Percentiles rank a stretch among this genome's conserved stretches.
phyloP scores from a whole-genome alignment of 2,888 invertebrate genomes.

The Cheilosia vulpina region DNA sequence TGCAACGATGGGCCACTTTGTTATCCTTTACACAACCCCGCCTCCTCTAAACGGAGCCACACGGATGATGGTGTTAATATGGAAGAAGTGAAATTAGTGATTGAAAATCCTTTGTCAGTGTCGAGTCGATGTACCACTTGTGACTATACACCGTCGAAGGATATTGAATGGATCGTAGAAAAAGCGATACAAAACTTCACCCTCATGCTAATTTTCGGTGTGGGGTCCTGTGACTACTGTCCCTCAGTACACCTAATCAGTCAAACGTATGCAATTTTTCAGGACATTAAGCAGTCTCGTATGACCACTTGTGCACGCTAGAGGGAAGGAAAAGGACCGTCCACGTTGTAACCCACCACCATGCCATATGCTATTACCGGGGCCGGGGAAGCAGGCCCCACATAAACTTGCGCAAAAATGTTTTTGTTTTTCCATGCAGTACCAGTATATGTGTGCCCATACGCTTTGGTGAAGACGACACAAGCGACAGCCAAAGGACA shows the following conservation, averaged over 20 bases:
- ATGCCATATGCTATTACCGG: conserved; percentile 72
- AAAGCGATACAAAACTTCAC: conserved; percentile 50
- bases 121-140: conserved; percentile 36
- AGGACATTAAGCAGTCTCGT: conserved; percentile 72
- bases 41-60: neutral
- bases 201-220: conserved; percentile 65
- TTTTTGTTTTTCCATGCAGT: conserved; percentile 41
- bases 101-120: conserved; percentile 56
- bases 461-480: conserved; percentile 19
- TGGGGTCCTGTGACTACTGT: conserved; percentile 11
- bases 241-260: conserved; percentile 51
- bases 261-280: conserved; percentile 74
- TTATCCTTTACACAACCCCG: conserved; percentile 23
- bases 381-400: conserved; percentile 23
- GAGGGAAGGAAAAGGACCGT: neutral
- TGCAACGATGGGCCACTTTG: conserved; percentile 62
- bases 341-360: conserved; percentile 33
- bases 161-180: conserved; percentile 57
- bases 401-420: conserved; percentile 38
- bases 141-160: conserved; percentile 33
- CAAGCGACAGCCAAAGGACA: conserved; percentile 33
- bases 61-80: conserved; percentile 44
- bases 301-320: conserved; percentile 61
- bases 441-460: neutral
- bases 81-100: conserved; percentile 29